Evolutionary conservation across 2,888 invertebrate genomes (phyloP).

Genomic region (Prosapia bicincta): DNA sequence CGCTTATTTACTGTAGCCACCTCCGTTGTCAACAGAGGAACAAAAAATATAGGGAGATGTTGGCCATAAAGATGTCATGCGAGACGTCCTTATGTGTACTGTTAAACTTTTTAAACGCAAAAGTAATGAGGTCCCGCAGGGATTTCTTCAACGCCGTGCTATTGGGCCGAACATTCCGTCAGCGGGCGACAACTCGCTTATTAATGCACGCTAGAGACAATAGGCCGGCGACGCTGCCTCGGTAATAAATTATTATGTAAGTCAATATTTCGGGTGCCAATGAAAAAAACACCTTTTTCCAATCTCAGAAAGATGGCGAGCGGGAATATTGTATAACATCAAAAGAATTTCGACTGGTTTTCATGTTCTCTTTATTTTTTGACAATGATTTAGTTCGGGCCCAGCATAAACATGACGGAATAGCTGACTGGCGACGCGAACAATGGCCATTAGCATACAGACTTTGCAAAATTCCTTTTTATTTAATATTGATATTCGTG

Average conservation of each 20-base stretch:
- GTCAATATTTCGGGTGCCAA: neutral
- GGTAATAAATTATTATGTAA: neutral
- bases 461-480: neutral
- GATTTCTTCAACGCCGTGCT: neutral
- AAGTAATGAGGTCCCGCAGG: neutral
- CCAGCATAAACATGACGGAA: neutral
- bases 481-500: too few relatives aligned
- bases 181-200: neutral
- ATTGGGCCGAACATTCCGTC: neutral
- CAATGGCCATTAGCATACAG: neutral
- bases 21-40: neutral
- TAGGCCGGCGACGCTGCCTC: neutral
- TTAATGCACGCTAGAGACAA: neutral
- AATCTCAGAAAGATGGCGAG: neutral
- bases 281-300: slow-evolving; percentile 1
- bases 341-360: slow-evolving; percentile 2
- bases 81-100: neutral
- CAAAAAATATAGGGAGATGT: slow-evolving; percentile 2
- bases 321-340: neutral
- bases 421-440: neutral
- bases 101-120: neutral
- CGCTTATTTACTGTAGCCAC: neutral
- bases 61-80: slow-evolving; percentile 2
- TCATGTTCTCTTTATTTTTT: neutral
- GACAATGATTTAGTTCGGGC: neutral